Evolutionary conservation across 2,888 invertebrate species (phyloP).

Genomic region (Azorinus chamasolen): DNA sequence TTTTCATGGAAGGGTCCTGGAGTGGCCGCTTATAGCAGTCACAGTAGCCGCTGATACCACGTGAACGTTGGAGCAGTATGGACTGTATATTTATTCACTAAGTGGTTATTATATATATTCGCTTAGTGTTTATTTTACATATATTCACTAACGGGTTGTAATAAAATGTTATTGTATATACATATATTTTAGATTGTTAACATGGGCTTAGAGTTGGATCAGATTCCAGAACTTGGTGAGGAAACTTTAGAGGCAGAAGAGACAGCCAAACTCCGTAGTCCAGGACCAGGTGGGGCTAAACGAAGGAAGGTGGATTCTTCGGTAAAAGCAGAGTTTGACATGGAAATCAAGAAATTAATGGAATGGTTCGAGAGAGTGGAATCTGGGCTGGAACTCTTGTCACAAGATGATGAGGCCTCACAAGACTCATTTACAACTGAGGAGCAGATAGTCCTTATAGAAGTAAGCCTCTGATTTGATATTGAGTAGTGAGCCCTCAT

Average conservation of each 20-base stretch:
- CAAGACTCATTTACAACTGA: slow-evolving; percentile 88
- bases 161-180: too few relatives aligned
- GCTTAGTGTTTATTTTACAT: too few relatives aligned
- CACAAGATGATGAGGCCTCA: slow-evolving; percentile 84
- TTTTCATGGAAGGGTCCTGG: too few relatives aligned
- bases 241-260: slow-evolving; percentile 65
- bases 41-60: too few relatives aligned
- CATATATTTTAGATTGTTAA: slow-evolving; percentile 79
- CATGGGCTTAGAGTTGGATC: slow-evolving; percentile 83
- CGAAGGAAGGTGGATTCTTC: slow-evolving; percentile 73
- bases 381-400: slow-evolving; percentile 82
- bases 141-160: too few relatives aligned
- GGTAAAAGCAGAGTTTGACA: slow-evolving; percentile 80
- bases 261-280: slow-evolving; percentile 54
- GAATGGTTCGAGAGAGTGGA: slow-evolving; percentile 85
- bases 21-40: too few relatives aligned
- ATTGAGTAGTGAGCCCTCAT: background rate
- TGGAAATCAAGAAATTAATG: slow-evolving; percentile 74
- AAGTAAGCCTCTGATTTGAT: slow-evolving; percentile 67
- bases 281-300: slow-evolving; percentile 66
- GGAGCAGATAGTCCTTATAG: slow-evolving; percentile 86
- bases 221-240: slow-evolving; percentile 70
- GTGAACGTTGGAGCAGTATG: too few relatives aligned
- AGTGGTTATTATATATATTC: too few relatives aligned
- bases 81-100: too few relatives aligned